Base-by-base conservation (phyloP, 2,888 invertebrate species). In the Phyllotreta striolata region DNA sequence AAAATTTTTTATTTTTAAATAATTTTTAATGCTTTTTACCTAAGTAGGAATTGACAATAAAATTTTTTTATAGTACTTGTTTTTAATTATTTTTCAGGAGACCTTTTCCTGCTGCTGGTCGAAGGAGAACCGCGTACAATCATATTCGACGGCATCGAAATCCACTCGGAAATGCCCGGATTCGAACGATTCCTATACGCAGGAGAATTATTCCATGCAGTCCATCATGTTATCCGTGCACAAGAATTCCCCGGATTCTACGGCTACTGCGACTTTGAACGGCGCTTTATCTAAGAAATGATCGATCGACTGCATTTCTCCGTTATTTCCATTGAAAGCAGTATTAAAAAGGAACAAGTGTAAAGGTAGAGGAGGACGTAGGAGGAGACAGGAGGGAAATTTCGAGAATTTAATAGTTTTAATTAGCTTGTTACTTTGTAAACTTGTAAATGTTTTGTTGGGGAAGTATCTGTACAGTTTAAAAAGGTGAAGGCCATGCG, bases 31-130 rank as follows among this genome's bases (percentile, higher is more conserved):
- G n/a, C n/a, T n/a, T n/a, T n/a, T n/a, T 24, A 24, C 1, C 24
- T 24, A 24, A 44, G 6, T 13, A 43, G 4, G 12, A 43, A 6
- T 10, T 43, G 12, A 43, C 4, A 43, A 6, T 43, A 43, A 43
- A 43, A 43, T 10, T 43, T 43, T n/a, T 9, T 6, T 4, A 43
- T 10, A 43, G 43, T 9, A 6, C 12, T 6, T 10, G 4, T 43
- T 9, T 46, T 46, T 46, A 24, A 24, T 37, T 24, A n/a, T n/a
- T 24, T 51, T 51, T 51, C 39, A 52, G 52, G 52, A 52, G 13
- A 52, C 52, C 37, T 52, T 52, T 8, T 52, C 52, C 12, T 52
- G 52, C 10, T 39, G 6, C 6, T 38, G 52, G 38, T 52, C 13
- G 13, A 38, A 52, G 38, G 52, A 52, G 34, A 39, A 49, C 5